These are phyloP conservation scores for Diachrysia chrysitis DNA, from an alignment of 2,888 invertebrate species.

Conservation along the genomic window DNA sequence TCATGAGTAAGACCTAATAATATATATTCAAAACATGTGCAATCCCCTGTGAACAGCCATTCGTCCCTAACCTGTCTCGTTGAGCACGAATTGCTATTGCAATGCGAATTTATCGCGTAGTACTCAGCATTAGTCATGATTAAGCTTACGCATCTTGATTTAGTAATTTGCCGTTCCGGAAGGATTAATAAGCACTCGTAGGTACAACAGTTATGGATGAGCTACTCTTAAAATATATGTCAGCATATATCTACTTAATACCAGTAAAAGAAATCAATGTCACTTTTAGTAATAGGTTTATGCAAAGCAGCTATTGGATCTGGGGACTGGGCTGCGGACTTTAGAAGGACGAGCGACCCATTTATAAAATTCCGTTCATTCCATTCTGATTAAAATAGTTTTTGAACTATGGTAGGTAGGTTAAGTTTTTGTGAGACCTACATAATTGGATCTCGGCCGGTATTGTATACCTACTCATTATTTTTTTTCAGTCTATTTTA, in stretches of 20 bases:
- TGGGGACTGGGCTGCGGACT: slow-evolving; percentile 5
- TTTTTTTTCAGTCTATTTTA: not conserved
- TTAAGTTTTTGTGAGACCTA: slow-evolving; percentile 7
- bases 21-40: slow-evolving; percentile 11
- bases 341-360: slow-evolving; percentile 8
- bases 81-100: slow-evolving; percentile 16
- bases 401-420: slow-evolving; percentile 1
- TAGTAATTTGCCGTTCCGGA: slow-evolving; percentile 18
- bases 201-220: not conserved
- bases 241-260: not conserved
- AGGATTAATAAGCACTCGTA: slow-evolving; percentile 12
- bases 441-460: slow-evolving; percentile 4
- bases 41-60: slow-evolving; percentile 16
- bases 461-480: not conserved
- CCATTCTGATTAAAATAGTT: slow-evolving; percentile 19
- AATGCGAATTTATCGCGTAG: slow-evolving; percentile 20
- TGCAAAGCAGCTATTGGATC: slow-evolving; percentile 11
- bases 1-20: slow-evolving; percentile 6
- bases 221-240: not conserved
- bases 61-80: slow-evolving; percentile 6
- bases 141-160: slow-evolving; percentile 28
- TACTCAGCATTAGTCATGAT: slow-evolving; percentile 24
- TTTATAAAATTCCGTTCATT: slow-evolving; percentile 27
- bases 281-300: slow-evolving; percentile 21
- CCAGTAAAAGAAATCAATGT: slow-evolving; percentile 10